Evolutionary conservation across 2,888 invertebrate genomes (phyloP), one percentile per base, ranked within the genome.

Genomic region (Macrophya annulata): DNA sequence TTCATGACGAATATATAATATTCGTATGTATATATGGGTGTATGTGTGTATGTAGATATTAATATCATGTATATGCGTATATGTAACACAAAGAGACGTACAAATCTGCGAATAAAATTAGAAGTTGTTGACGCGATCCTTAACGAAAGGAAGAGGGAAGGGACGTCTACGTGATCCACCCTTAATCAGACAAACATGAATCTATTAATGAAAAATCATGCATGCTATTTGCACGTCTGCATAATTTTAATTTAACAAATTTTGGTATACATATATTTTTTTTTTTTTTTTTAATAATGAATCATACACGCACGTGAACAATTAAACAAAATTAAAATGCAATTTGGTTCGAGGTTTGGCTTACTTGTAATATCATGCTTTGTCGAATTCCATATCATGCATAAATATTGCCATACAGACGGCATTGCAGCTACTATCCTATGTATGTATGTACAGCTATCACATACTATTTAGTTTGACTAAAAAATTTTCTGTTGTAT

Each of bases 71-170:
- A 55, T 55, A 77, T 74, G 25, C n/a, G 43, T 43, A 43, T 55
- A 62, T 81, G 81, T 62, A 62, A 81, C 43, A 65, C 55, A 65
- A 65, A 83, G 68, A 68, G 71, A 83, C 71, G 83, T 83, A 71
- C 83, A 68, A 48, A 83, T 83, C 51, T 51, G 85, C 40, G 85
- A 85, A 62, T 85, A 17, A 87, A 88, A 91, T 92, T 92, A 92
- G 89, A 90, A 91, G 88, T 89, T 89, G 91, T 91, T 92, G 92
- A 91, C 89, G 89, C 89, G 90, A 89, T 92, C 92, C 92, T 92
- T 92, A 89, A 91, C 89, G 89, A 91, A 92, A 92, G 92, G 91
- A 88, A 92, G 92, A 86, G 92, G 91, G 88, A 92, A 92, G 87
- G 92, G 92, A 89, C 92, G 92, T 88, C 90, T 90, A 89, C 89